Percentiles rank a stretch among this genome's conserved stretches.
These are phyloP conservation scores for Temnothorax rugatulus DNA, from an alignment of 2,888 invertebrate species.

Conservation along the genomic window DNA sequence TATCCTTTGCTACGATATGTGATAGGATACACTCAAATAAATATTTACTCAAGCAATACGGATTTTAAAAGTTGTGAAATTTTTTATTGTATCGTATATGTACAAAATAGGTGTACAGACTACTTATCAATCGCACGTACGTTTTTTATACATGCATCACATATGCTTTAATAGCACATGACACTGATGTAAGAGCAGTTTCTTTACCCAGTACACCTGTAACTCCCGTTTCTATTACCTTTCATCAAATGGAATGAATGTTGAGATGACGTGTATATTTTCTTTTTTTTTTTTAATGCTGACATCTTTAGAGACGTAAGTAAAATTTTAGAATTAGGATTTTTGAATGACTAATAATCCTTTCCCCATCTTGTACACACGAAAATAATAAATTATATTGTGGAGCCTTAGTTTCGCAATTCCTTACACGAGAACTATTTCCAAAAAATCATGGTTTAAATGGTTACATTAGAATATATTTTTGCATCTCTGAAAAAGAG, in stretches of 20 bases:
- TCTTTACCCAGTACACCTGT: constrained; percentile 77
- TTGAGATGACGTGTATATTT: constrained; percentile 79
- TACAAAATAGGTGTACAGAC: constrained; percentile 86
- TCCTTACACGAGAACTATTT: constrained; percentile 58
- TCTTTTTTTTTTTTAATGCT: constrained; percentile 67
- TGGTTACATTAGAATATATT: constrained; percentile 66
- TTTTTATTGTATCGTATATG: constrained; percentile 86
- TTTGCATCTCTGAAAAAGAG: constrained; percentile 69
- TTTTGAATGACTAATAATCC: constrained; percentile 66
- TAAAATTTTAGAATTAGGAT: constrained; percentile 67
- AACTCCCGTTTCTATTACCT: constrained; percentile 75
- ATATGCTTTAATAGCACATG: constrained; percentile 69
- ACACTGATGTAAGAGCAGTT: constrained; percentile 72
- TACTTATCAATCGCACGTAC: constrained; percentile 81
- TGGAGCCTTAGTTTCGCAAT: constrained; percentile 65
- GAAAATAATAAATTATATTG: constrained; percentile 78
- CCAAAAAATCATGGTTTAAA: constrained; percentile 63
- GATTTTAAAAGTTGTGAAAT: constrained; percentile 82
- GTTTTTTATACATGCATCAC: constrained; percentile 69
- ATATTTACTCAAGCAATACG: constrained; percentile 70
- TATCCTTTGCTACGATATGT: background rate
- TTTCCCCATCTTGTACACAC: constrained; percentile 76
- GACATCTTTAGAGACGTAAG: constrained; percentile 65
- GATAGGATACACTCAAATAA: constrained; percentile 65
- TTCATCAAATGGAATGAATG: constrained; percentile 83